Evolutionary conservation across 2,888 invertebrate genomes (phyloP).

Genomic region (Callinectes sapidus): DNA sequence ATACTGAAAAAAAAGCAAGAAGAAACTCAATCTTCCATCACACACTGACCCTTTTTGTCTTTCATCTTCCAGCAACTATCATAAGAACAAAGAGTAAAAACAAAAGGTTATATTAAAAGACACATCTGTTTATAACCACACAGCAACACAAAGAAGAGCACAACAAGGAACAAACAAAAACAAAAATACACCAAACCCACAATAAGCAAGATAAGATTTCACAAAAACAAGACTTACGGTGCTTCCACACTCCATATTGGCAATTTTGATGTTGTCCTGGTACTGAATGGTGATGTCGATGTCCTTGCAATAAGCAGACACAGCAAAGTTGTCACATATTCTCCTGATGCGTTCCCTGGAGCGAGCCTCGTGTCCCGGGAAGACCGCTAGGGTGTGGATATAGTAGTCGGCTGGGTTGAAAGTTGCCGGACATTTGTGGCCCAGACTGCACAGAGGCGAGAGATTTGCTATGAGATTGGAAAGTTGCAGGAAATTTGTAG

Average conservation of each 20-base stretch:
- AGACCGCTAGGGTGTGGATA: conserved; percentile 77
- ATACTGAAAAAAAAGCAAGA: conserved; percentile 37
- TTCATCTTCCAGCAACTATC: neutral
- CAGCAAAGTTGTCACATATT: conserved; percentile 87
- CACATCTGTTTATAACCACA: neutral
- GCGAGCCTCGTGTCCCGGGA: conserved; percentile 76
- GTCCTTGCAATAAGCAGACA: conserved; percentile 86
- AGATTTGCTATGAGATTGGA: neutral
- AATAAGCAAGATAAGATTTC: neutral
- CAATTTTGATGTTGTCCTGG: conserved; percentile 71
- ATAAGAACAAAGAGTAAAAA: neutral
- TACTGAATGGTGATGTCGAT: conserved; percentile 84
- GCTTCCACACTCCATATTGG: conserved; percentile 51
- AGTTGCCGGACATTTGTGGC: conserved; percentile 76
- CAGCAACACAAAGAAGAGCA: neutral
- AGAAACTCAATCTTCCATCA: neutral
- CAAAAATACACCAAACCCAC: neutral
- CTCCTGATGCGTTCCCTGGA: conserved; percentile 74
- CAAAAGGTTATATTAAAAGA: neutral
- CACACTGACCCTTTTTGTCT: neutral
- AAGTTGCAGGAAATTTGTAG: neutral
- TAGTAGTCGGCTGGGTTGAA: conserved; percentile 79
- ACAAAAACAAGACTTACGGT: conserved; percentile 42
- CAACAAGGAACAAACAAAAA: neutral
- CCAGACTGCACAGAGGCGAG: conserved; percentile 72